Evolutionary conservation across 2,113 vertebrate species (phyloP), one percentile per base, ranked within the genome.

Genomic region (Neolamprologus variostigma): DNA sequence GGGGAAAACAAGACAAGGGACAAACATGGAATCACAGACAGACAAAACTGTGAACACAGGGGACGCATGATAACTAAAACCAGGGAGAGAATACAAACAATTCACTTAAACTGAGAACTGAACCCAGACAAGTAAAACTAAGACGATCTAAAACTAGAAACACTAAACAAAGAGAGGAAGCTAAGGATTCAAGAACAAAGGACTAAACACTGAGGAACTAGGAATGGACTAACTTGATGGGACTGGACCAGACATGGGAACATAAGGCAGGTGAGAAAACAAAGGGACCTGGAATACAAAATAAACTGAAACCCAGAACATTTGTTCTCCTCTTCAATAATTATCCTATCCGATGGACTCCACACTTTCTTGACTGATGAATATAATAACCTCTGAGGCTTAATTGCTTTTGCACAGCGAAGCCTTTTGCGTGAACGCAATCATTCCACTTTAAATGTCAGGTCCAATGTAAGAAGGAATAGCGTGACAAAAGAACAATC

Each of bases 401-500:
- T 84, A 82, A 89, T 59, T 87, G 80, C 57, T 86, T 81, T 82
- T 9, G 6, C 71, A 37, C 21, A 7, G 47, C 14, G 33, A 78
- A 42, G 73, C 57, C 28, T 86, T 85, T 57, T 61, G 47, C 61
- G 59, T 83, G 59, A 73, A 54, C 83, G 9, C 54, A 14, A 78
- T 57, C 23, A 19, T 45, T 82, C 86, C 55, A 63, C 83, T 87
- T 83, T 9, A 83, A 91, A 88, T 89, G 89, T 84, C 90, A 91
- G 47, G 28, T 54, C 19, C 14, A 63, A 80, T 63, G 35, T 7
- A 33, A 17, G 63, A 78, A 66, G 37, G 3, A 73, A 45, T 14
- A 86, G 42, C 33, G 80, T 40, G 21, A 3, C 53, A 31, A 81
- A 87, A 45, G 57, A 85, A 80, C 53, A 81, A 11, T 28, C 16